Conservation (phyloP, 2,888 invertebrate species). For the Entomobrya proxima region DNA sequence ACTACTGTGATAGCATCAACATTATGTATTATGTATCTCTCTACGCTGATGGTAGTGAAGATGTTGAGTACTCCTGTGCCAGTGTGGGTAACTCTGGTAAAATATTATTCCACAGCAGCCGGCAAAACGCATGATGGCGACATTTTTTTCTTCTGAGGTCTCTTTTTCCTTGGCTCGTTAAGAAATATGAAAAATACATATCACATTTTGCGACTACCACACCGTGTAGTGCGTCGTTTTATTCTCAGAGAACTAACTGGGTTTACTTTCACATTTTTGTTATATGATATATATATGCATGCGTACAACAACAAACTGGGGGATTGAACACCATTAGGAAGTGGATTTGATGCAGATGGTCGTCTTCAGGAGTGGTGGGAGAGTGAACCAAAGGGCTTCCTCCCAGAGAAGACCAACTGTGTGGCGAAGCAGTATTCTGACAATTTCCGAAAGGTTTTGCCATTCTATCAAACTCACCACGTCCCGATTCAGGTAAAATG, state of each 20-base stretch:
- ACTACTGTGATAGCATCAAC: background rate
- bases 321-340: slow-evolving; percentile 66
- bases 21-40: background rate
- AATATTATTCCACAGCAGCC: no score
- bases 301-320: background rate
- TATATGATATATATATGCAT: background rate
- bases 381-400: slow-evolving; percentile 77
- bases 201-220: background rate
- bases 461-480: slow-evolving; percentile 77
- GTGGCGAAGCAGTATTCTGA: slow-evolving; percentile 79
- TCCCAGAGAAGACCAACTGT: slow-evolving; percentile 79
- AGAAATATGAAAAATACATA: slow-evolving; percentile 18
- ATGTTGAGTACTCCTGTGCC: background rate
- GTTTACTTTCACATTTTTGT: no score
- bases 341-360: slow-evolving; percentile 77
- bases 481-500: slow-evolving; percentile 78
- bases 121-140: background rate
- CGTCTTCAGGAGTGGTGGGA: slow-evolving; percentile 78
- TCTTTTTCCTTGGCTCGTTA: slow-evolving; percentile 4
- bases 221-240: no score
- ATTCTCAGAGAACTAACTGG: no score
- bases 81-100: slow-evolving; percentile 38
- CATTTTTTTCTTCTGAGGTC: background rate
- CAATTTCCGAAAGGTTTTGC: slow-evolving; percentile 78
- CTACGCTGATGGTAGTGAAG: background rate